A percentile compares a stretch with the other conserved stretches of the same genome.
phyloP scores from a whole-genome alignment of 2,797 vertebrate species.

The Octomys mimax region DNA sequence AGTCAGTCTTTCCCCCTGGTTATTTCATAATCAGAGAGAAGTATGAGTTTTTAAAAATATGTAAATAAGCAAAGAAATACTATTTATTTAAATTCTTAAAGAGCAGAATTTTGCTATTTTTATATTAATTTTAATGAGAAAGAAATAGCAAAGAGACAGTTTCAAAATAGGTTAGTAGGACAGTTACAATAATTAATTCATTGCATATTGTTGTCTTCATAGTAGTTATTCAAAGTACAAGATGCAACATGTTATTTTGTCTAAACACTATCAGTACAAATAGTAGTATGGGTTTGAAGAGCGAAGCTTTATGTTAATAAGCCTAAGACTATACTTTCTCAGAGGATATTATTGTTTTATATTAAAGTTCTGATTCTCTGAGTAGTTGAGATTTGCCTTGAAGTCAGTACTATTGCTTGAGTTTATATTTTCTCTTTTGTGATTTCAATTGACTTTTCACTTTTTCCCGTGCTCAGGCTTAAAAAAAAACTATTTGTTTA shows the following conservation, averaged over 20 bases:
- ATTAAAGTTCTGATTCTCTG: not conserved
- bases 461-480: not conserved
- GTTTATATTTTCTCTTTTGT: conserved; percentile 7
- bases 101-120: too few species aligned
- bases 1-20: not conserved
- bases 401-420: conserved; percentile 9
- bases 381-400: not conserved
- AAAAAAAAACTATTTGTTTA: not conserved
- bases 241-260: too few species aligned
- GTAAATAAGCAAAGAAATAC: too few species aligned
- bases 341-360: not conserved
- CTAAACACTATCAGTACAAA: too few species aligned
- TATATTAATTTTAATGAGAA: too few species aligned
- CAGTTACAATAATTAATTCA: too few species aligned
- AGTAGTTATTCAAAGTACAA: too few species aligned
- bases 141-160: too few species aligned
- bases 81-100: too few species aligned
- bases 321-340: not conserved
- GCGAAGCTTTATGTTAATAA: not conserved
- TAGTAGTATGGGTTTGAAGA: conserved; percentile 5
- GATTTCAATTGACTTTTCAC: not conserved
- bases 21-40: not conserved
- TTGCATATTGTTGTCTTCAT: too few species aligned
- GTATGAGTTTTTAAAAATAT: not conserved
- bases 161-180: too few species aligned